Conservation (phyloP, 2,888 invertebrate genomes). For the Leptinotarsa rubiginosa region DNA sequence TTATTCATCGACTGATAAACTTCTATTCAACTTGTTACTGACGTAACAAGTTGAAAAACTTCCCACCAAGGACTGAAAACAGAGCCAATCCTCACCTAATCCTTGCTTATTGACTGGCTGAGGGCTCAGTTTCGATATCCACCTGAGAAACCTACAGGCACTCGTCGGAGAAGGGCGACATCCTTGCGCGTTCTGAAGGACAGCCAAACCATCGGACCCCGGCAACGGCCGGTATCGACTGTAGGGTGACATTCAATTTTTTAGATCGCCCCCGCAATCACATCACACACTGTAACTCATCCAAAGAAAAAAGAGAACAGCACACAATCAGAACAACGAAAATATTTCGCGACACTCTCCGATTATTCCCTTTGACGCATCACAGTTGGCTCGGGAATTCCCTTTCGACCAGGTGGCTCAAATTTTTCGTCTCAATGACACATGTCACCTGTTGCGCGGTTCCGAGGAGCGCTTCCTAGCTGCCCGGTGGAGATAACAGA, state of each 20-base stretch:
- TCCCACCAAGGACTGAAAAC: background rate
- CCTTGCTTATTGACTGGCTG: slow-evolving; percentile 69
- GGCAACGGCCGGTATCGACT: slow-evolving; percentile 66
- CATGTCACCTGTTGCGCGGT: slow-evolving; percentile 50
- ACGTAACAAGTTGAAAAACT: no score
- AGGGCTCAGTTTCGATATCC: slow-evolving; percentile 69
- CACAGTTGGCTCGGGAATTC: slow-evolving; percentile 17
- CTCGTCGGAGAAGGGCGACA: slow-evolving; percentile 61
- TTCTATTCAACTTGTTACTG: no score
- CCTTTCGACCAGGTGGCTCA: slow-evolving; percentile 8
- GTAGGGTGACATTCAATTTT: slow-evolving; percentile 64
- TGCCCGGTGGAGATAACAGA: slow-evolving; percentile 32
- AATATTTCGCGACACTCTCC: slow-evolving; percentile 17
- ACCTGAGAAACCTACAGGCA: slow-evolving; percentile 69
- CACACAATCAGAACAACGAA: slow-evolving; percentile 6
- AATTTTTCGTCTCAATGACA: slow-evolving; percentile 32
- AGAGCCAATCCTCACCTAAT: slow-evolving; percentile 53
- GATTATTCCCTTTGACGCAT: background rate
- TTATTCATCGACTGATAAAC: no score
- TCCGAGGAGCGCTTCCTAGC: slow-evolving; percentile 31
- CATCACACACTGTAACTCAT: slow-evolving; percentile 34
- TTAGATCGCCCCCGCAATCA: slow-evolving; percentile 35
- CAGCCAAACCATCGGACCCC: slow-evolving; percentile 51
- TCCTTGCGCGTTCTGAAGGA: slow-evolving; percentile 54
- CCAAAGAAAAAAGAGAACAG: background rate